Evolutionary conservation across 2,888 invertebrate genomes (phyloP).

Genomic region (Acronicta leporina): DNA sequence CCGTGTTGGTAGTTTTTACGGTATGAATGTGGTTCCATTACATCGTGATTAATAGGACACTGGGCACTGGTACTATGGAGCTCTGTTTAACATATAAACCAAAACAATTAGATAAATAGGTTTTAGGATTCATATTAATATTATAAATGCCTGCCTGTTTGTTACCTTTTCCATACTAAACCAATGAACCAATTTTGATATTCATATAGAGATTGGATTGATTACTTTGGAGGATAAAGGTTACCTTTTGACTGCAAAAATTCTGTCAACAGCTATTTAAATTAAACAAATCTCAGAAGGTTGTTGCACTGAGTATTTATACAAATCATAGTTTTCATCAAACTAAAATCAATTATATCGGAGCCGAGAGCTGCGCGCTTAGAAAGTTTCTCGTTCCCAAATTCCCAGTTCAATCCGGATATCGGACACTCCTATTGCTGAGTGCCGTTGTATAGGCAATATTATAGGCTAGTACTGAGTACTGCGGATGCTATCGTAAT

Average conservation of each 20-base stretch:
- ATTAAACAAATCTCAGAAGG: slow-evolving; percentile 27
- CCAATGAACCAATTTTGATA: too few relatives aligned
- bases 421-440: slow-evolving; percentile 31
- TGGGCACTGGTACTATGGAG: slow-evolving; percentile 10
- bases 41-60: slow-evolving; percentile 22
- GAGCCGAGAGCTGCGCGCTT: slow-evolving; percentile 20
- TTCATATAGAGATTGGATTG: too few relatives aligned
- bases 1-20: slow-evolving; percentile 41
- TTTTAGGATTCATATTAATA: not conserved
- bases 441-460: slow-evolving; percentile 13
- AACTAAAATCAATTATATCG: slow-evolving; percentile 37
- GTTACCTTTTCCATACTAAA: too few relatives aligned
- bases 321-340: slow-evolving; percentile 38
- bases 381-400: slow-evolving; percentile 38
- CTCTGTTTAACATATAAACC: not conserved
- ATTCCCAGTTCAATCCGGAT: slow-evolving; percentile 38
- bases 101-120: slow-evolving; percentile 26
- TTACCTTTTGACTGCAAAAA: not conserved
- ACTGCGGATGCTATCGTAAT: slow-evolving; percentile 31
- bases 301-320: slow-evolving; percentile 17
- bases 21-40: slow-evolving; percentile 43
- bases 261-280: slow-evolving; percentile 17
- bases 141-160: too few relatives aligned
- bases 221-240: too few relatives aligned
- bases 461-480: slow-evolving; percentile 16